Percentiles rank a stretch among this genome's conserved stretches.
phyloP scores from a whole-genome alignment of 2,888 invertebrate species.

The Elmis aenea region DNA sequence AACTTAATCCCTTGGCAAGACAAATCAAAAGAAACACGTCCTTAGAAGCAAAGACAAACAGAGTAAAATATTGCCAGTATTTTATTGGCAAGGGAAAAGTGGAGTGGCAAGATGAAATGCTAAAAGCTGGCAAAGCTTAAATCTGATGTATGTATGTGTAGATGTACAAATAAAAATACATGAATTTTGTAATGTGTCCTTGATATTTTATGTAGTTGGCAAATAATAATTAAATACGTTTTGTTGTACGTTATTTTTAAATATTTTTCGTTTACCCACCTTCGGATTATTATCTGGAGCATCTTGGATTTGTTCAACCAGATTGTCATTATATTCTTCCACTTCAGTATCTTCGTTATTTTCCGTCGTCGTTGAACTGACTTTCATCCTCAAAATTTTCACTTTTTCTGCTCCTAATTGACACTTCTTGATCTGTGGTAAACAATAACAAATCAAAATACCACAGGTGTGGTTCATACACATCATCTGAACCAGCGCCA shows the following conservation, averaged over 20 bases:
- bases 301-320: neutral
- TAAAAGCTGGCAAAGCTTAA: conserved; percentile 10
- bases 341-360: neutral
- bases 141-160: too few relatives aligned
- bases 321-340: too few relatives aligned
- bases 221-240: too few relatives aligned
- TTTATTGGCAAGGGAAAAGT: conserved; percentile 11
- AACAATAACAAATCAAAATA: conserved; percentile 20
- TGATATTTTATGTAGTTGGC: too few relatives aligned
- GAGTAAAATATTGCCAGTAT: conserved; percentile 13
- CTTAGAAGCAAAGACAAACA: conserved; percentile 5
- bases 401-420: conserved; percentile 7
- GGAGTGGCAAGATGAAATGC: conserved; percentile 15
- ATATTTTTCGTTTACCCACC: neutral
- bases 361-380: neutral
- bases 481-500: conserved; percentile 14
- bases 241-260: too few relatives aligned
- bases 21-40: conserved; percentile 1
- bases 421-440: conserved; percentile 19
- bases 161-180: conserved; percentile 1
- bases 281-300: neutral
- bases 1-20: conserved; percentile 1
- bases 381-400: neutral
- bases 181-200: conserved; percentile 1
- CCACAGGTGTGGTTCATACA: conserved; percentile 13